These are phyloP conservation scores for Dendrolimus kikuchii DNA, from an alignment of 1,140 invertebrate species.

Conservation along the genomic window DNA sequence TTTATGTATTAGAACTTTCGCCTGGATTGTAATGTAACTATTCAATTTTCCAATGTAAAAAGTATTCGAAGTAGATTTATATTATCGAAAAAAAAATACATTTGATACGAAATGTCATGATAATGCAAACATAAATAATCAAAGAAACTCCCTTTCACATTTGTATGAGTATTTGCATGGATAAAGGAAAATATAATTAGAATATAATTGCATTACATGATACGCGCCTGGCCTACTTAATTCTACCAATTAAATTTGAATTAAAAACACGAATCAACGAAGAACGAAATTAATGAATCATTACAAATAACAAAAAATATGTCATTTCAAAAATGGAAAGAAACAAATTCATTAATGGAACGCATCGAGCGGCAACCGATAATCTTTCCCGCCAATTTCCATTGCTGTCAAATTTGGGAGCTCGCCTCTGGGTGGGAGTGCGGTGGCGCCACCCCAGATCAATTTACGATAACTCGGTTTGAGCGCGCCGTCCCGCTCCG, in stretches of 20 bases:
- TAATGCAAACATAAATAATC: too few species aligned
- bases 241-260: background rate
- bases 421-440: constrained; percentile 17
- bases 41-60: too few species aligned
- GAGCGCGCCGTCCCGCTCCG: constrained; percentile 43
- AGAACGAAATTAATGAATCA: background rate
- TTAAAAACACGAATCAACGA: background rate
- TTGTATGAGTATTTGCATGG: too few species aligned
- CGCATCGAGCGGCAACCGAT: constrained; percentile 36
- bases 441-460: constrained; percentile 44
- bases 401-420: constrained; percentile 67
- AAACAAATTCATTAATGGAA: constrained; percentile 16
- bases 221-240: too few species aligned
- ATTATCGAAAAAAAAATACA: too few species aligned
- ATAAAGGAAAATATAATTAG: too few species aligned
- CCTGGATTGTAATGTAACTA: too few species aligned
- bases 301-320: constrained; percentile 8
- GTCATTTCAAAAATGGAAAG: constrained; percentile 20
- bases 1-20: too few species aligned
- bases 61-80: too few species aligned
- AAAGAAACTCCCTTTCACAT: too few species aligned
- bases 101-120: too few species aligned
- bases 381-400: constrained; percentile 69
- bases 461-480: constrained; percentile 63
- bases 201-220: too few species aligned